phyloP scores from a whole-genome alignment of 2,113 vertebrate genomes.

The Orcinus orca region DNA sequence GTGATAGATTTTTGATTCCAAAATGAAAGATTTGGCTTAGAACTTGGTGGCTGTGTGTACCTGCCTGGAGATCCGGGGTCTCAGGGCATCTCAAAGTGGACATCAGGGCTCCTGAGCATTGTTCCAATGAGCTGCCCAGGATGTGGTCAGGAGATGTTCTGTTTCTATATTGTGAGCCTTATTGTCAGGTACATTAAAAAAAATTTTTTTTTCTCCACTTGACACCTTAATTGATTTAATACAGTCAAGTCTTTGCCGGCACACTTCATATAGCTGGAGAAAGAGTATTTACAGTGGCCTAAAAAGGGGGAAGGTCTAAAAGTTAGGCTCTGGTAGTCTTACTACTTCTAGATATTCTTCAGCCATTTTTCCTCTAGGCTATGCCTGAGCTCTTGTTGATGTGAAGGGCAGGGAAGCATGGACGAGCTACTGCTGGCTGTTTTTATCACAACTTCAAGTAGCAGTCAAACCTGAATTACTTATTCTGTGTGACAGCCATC shows the following conservation, averaged over 20 bases:
- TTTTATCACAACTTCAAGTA: not conserved
- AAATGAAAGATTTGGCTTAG: not conserved
- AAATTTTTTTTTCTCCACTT: not conserved
- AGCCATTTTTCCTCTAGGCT: not conserved
- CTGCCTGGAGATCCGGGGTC: not conserved
- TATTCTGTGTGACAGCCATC: not conserved
- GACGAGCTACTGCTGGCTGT: not conserved
- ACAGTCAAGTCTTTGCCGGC: not conserved
- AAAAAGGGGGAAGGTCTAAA: not conserved
- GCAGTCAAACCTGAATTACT: not conserved
- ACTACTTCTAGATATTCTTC: not conserved
- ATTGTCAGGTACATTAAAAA: not conserved
- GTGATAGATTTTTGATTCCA: not conserved
- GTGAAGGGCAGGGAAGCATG: not conserved
- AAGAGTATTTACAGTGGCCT: not conserved
- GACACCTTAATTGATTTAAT: not conserved
- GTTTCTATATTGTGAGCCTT: not conserved
- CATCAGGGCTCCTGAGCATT: not conserved
- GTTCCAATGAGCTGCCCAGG: not conserved
- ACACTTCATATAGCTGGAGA: not conserved
- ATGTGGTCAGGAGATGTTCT: not conserved
- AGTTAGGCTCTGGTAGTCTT: not conserved
- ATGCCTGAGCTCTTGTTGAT: not conserved
- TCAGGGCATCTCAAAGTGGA: not conserved
- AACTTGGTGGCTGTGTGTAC: not conserved